Base-by-base conservation (phyloP, 2,797 vertebrate species). In the Synanceia verrucosa region DNA sequence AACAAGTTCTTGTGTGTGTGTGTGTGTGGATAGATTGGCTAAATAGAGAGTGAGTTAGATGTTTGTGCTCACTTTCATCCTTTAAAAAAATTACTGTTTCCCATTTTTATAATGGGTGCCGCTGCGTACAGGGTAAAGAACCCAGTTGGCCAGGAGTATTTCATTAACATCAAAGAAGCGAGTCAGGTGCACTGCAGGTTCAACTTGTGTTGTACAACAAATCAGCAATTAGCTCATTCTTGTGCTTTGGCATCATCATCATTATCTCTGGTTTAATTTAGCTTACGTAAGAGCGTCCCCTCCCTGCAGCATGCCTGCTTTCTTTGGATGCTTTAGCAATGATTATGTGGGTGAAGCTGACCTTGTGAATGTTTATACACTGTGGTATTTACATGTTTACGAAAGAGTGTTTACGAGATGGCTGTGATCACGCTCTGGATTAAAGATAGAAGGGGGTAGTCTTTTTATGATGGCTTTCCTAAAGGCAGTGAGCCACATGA, bases 191-290 rank as follows among this genome's bases (percentile, higher is more conserved):
- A 57, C 69, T 19, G 50, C 67, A 67, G 76, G 66, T 81, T 84
- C 48, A 66, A 59, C 66, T 75, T 68, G 46, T 72, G 73, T 82
- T 84, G 56, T 47, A 66, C 65, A 83, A 74, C 77, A 85, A 81
- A 86, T 88, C 63, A 51, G 69, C 66, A 81, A 87, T 86, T 86
- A 83, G 82, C 53, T 80, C 81, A 89, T 91, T 85, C 86, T 77
- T 87, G 52, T 84, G 76, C 78, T 79, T 85, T 81, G 76, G 76
- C 86, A 81, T 89, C 87, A 86, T 65, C 67, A 9, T 87, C 86
- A 83, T 74, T 39, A 4, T 52, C 57, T 65, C 63, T 73, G 82
- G 55, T 90, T 82, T 68, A 71, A 83, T 85, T 84, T 63, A 84
- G 76, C 51, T 88, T 85, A 82, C 47, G 52, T 85, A 86, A 90